Evolutionary conservation across 1,140 invertebrate genomes (phyloP).

Genomic region (Camponotus floridanus): DNA sequence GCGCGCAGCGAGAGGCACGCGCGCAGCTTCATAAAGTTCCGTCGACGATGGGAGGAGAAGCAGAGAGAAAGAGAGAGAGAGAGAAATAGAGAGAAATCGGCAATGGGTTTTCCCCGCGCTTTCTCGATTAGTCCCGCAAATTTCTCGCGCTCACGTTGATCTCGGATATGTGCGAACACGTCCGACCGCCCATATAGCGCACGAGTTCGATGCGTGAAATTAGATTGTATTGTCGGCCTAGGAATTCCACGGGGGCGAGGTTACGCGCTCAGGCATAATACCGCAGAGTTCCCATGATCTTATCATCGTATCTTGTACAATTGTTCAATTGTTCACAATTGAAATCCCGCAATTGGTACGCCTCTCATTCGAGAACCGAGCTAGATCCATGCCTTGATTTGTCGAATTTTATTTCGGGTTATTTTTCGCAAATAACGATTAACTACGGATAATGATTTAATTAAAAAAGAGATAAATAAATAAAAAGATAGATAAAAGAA

Average conservation of each 20-base stretch:
- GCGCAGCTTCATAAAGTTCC: conserved; percentile 66
- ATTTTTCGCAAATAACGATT: not conserved
- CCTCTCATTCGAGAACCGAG: not conserved
- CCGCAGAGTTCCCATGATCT: conserved; percentile 34
- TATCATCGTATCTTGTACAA: conserved; percentile 29
- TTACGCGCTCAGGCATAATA: conserved; percentile 28
- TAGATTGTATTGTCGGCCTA: conserved; percentile 41
- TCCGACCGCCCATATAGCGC: not conserved
- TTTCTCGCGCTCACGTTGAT: conserved; percentile 48
- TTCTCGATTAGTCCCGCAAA: conserved; percentile 38
- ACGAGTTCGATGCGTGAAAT: conserved; percentile 46
- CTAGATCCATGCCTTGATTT: not conserved
- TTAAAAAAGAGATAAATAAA: not conserved
- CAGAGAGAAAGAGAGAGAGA: conserved; percentile 22
- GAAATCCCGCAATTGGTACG: conserved; percentile 30
- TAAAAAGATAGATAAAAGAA: not conserved
- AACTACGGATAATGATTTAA: not conserved
- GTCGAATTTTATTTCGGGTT: not conserved
- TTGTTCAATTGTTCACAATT: conserved; percentile 26
- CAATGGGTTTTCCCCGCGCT: conserved; percentile 44
- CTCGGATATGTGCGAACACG: conserved; percentile 24
- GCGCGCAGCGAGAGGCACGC: conserved; percentile 52
- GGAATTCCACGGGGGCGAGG: conserved; percentile 31
- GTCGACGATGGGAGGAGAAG: not conserved
- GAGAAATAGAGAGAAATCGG: conserved; percentile 13